Evolutionary conservation across 2,888 invertebrate genomes (phyloP).

Genomic region (Sminthurinus aureus): DNA sequence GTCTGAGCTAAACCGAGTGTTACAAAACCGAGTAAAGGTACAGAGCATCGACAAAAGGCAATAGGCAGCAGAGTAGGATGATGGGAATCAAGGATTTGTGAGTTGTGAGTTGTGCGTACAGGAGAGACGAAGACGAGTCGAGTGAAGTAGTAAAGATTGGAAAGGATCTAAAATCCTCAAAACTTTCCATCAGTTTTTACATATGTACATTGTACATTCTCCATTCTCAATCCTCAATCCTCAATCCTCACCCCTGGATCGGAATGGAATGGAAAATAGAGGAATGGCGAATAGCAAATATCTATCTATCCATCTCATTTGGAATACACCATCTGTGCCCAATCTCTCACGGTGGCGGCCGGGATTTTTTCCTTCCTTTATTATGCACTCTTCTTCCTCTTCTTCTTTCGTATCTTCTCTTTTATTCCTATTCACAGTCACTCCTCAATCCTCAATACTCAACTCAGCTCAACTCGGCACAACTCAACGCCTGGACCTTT

Average conservation of each 20-base stretch:
- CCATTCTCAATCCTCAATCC: neutral
- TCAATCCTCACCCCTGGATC: neutral
- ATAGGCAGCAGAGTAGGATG: neutral
- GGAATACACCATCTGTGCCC: slow-evolving; percentile 50
- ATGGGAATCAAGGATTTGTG: neutral
- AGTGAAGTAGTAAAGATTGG: slow-evolving; percentile 12
- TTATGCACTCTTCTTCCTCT: neutral
- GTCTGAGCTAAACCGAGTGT: too few relatives aligned
- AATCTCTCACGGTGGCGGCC: slow-evolving; percentile 26
- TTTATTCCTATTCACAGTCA: slow-evolving; percentile 10
- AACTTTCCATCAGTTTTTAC: slow-evolving; percentile 29
- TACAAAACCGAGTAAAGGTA: too few relatives aligned
- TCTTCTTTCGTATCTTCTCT: slow-evolving; percentile 17
- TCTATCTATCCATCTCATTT: slow-evolving; percentile 48
- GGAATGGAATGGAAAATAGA: too few relatives aligned
- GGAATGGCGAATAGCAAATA: slow-evolving; percentile 40
- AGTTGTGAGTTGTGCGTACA: neutral
- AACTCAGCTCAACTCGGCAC: neutral
- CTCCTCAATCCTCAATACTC: neutral
- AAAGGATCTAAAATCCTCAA: slow-evolving; percentile 21
- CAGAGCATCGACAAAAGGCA: neutral
- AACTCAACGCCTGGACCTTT: neutral
- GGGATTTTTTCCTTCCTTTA: slow-evolving; percentile 15
- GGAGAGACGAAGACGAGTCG: too few relatives aligned
- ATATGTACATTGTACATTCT: neutral